phyloP scores from a whole-genome alignment of 2,888 invertebrate species.

The Dynastes maya region DNA sequence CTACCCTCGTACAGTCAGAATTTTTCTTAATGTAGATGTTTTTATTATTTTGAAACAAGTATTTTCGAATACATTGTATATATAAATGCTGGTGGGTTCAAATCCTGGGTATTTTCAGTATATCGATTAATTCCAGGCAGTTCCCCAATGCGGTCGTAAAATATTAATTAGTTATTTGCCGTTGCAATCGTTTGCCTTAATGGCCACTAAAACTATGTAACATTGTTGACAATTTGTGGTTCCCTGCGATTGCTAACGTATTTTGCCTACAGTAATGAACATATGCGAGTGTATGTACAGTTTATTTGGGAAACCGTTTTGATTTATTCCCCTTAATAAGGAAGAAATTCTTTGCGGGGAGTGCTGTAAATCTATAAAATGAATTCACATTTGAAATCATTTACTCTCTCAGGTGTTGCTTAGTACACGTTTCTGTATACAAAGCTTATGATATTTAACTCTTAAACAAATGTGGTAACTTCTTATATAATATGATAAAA shows the following conservation, averaged over 20 bases:
- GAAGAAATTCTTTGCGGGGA: too few species aligned
- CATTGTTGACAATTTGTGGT: conserved; percentile 37
- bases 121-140: conserved; percentile 25
- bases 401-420: too few species aligned
- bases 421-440: too few species aligned
- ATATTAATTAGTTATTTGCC: conserved; percentile 44
- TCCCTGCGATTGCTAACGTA: not conserved
- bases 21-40: too few species aligned
- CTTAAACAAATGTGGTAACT: not conserved
- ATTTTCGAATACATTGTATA: too few species aligned
- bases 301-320: too few species aligned
- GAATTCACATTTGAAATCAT: too few species aligned
- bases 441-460: too few species aligned
- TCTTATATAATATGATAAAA: conserved; percentile 1
- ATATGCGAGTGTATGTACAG: not conserved
- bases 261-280: not conserved
- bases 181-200: conserved; percentile 14
- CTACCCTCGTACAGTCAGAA: too few species aligned
- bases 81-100: not conserved
- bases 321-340: too few species aligned
- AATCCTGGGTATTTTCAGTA: not conserved
- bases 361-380: too few species aligned
- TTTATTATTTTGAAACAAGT: too few species aligned
- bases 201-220: conserved; percentile 42
- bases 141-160: conserved; percentile 28